Evolutionary conservation across 2,888 invertebrate genomes (phyloP).

Genomic region (Mesorhabditis sp.): DNA sequence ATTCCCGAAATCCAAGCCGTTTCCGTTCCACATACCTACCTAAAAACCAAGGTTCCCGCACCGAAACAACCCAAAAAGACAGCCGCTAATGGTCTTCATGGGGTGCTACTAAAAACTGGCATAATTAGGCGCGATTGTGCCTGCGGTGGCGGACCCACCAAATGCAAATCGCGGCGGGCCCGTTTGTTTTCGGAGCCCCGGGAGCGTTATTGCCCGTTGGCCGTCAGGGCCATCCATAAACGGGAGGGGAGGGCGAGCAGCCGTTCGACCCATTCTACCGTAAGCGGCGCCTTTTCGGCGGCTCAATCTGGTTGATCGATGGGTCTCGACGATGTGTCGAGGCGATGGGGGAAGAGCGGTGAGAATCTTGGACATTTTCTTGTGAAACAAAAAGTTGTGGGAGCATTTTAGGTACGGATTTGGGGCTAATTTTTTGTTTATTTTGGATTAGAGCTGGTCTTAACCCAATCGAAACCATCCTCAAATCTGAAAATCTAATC

Average conservation of each 20-base stretch:
- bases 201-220: not conserved
- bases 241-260: too few species aligned
- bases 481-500: too few species aligned
- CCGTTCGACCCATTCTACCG: not conserved
- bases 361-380: too few species aligned
- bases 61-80: not conserved
- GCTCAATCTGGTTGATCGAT: not conserved
- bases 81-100: too few species aligned
- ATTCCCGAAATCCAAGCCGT: too few species aligned
- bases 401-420: too few species aligned
- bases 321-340: not conserved
- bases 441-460: too few species aligned
- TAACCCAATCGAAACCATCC: too few species aligned
- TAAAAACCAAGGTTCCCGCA: not conserved
- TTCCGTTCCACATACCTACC: too few species aligned
- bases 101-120: not conserved
- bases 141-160: not conserved
- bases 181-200: not conserved
- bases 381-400: not conserved
- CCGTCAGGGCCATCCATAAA: not conserved
- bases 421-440: too few species aligned
- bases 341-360: too few species aligned
- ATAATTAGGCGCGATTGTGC: not conserved
- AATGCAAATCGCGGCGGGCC: constrained; percentile 1
- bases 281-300: not conserved